Evolutionary conservation across 2,888 invertebrate species (phyloP).

Genomic region (Sylvicola cinctus): DNA sequence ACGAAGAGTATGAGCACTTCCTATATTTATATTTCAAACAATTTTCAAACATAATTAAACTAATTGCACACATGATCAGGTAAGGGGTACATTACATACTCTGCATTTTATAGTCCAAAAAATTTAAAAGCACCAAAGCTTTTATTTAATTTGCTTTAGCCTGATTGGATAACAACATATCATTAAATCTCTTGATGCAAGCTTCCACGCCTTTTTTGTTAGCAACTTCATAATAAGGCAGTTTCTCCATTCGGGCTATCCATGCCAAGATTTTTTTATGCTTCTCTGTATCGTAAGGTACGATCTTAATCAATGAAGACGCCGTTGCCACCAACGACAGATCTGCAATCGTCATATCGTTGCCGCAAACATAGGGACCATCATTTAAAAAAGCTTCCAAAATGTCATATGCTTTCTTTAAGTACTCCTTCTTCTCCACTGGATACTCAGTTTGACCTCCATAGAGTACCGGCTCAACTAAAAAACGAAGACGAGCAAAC

Average conservation of each 20-base stretch:
- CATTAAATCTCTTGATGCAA: constrained; percentile 12
- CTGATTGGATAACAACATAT: too few relatives aligned
- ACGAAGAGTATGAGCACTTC: too few relatives aligned
- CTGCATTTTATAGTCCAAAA: too few relatives aligned
- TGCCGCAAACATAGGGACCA: constrained; percentile 23
- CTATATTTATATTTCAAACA: too few relatives aligned
- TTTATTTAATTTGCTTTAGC: too few relatives aligned
- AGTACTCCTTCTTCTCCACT: constrained; percentile 26
- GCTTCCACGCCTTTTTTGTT: constrained; percentile 22
- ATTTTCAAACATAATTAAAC: too few relatives aligned
- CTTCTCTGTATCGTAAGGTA: constrained; percentile 26
- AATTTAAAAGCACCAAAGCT: too few relatives aligned
- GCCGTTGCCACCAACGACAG: constrained; percentile 28
- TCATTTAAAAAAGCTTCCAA: constrained; percentile 25
- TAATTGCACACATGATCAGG: too few relatives aligned
- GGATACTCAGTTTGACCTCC: constrained; percentile 27
- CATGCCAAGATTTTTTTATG: constrained; percentile 27
- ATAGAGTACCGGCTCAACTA: constrained; percentile 21
- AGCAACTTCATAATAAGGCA: constrained; percentile 27
- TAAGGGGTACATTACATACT: too few relatives aligned
- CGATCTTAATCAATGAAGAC: constrained; percentile 25
- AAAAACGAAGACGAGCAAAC: constrained; percentile 20
- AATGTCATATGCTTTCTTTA: constrained; percentile 28
- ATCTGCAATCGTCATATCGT: constrained; percentile 27
- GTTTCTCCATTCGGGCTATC: constrained; percentile 22